Percentiles rank a stretch among this genome's conserved stretches.
Evolutionary conservation across 2,888 invertebrate genomes (phyloP).

Genomic region (Drosophila borborema): DNA sequence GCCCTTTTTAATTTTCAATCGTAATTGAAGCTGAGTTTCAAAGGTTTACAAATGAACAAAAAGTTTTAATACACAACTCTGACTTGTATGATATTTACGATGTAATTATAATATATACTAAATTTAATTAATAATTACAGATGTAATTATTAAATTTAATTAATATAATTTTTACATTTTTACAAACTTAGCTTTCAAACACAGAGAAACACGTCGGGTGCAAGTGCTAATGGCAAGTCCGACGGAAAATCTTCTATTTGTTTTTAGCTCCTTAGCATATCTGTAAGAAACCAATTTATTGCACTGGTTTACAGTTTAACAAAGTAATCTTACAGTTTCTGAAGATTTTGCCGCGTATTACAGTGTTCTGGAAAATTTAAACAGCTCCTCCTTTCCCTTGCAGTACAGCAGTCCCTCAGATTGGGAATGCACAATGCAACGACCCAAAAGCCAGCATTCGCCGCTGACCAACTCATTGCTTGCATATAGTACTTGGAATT

Average conservation of each 20-base stretch:
- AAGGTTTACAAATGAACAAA: background rate
- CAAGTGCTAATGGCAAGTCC: constrained; percentile 90
- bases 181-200: too few species aligned
- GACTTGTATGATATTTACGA: background rate
- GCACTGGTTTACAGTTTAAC: background rate
- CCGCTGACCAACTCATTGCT: too few species aligned
- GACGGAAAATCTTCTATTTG: constrained; percentile 88
- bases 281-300: constrained; percentile 83
- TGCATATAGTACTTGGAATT: too few species aligned
- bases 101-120: too few species aligned
- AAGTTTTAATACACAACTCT: background rate
- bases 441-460: too few species aligned
- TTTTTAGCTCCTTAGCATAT: constrained; percentile 88
- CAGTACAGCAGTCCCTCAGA: constrained; percentile 89
- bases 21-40: too few species aligned
- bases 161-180: background rate
- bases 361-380: constrained; percentile 84
- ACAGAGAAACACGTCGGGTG: constrained; percentile 88
- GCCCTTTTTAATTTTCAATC: too few species aligned
- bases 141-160: background rate
- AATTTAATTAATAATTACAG: background rate
- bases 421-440: constrained; percentile 89
- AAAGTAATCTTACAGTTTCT: constrained; percentile 51
- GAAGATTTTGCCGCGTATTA: constrained; percentile 86
- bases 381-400: constrained; percentile 87